Evolutionary conservation across 37 sponge, comb jelly and placozoan species (phyloP).

Genomic region (Hormiphora californensis): DNA sequence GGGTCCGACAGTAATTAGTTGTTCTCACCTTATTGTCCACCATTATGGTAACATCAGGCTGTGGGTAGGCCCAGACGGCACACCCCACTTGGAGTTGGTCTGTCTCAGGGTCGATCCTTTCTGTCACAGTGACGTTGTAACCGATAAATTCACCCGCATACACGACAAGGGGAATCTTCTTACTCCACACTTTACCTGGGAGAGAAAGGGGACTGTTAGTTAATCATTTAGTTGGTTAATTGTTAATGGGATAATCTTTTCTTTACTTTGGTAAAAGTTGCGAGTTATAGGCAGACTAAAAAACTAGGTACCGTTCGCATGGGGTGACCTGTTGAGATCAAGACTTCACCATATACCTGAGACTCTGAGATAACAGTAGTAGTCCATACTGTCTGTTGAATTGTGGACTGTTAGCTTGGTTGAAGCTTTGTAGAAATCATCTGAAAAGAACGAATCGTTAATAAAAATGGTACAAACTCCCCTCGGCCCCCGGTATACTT

Average conservation of each 20-base stretch:
- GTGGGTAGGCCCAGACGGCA: conserved; percentile 1
- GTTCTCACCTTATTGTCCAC: not conserved
- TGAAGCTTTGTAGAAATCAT: not conserved
- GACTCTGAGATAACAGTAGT: conserved; percentile 16
- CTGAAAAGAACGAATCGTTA: too few species aligned
- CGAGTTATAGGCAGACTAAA: too few species aligned
- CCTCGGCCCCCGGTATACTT: too few species aligned
- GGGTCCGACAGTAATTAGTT: not conserved
- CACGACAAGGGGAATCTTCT: not conserved
- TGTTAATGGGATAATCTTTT: too few species aligned
- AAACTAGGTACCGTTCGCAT: too few species aligned
- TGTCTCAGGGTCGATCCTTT: not conserved
- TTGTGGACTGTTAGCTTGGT: not conserved
- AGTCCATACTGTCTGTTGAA: not conserved
- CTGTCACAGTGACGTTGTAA: not conserved
- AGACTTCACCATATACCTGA: too few species aligned
- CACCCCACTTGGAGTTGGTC: not conserved
- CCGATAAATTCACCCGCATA: not conserved
- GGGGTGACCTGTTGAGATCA: too few species aligned
- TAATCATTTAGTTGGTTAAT: too few species aligned
- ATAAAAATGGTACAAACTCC: too few species aligned
- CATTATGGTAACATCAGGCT: not conserved
- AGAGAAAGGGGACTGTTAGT: too few species aligned
- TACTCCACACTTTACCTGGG: conserved; percentile 31
- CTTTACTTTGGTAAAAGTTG: too few species aligned